Evolutionary conservation across 2,888 invertebrate species (phyloP), one percentile per base, ranked within the genome.

Genomic region (Ferdinandea cuprea): DNA sequence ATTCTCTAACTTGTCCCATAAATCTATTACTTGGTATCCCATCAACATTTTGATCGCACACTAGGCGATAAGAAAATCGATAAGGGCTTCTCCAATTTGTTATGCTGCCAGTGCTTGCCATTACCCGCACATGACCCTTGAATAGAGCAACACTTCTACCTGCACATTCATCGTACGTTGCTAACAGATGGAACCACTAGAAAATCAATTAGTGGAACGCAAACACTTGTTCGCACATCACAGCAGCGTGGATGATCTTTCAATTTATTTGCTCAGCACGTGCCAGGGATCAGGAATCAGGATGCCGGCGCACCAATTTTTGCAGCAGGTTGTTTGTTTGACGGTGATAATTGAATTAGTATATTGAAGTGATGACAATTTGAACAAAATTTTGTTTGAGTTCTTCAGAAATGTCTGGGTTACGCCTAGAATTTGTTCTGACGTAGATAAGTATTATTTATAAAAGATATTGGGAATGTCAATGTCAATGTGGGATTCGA

Each of bases 131-230:
- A 54, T 54, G 35, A 11, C 30, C n/a, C n/a, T 7, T 32, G 9
- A 25, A 15, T 13, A 25, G 37, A 19, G 35, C 17, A 19, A 4
- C 37, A 11, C 32, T 21, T 50, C 58, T 74, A 74, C 74, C 74
- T 74, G 74, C 74, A 58, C 58, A 21, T 37, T 50, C 35, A 35
- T 17, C 17, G 30, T 32, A 32, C 19, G 11, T 15, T 13, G 21
- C 8, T 25, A 73, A 74, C 74, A 74, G 74, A 74, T 74, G 74
- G 56, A 58, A 74, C 65, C 66, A 74, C 74, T 74, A 74, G 74
- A 74, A 50, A 74, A 66, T 74, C 74, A 74, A 74, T 74, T 66
- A 50, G 66, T 74, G 50, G 65, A 66, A 74, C 74, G 42, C 63
- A 63, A 50, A 65, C 65, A 74, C 74, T 74, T 74, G 74, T 74